These are phyloP conservation scores for Synergus umbraculus DNA, from an alignment of 2,888 invertebrate species.

Conservation along the genomic window DNA sequence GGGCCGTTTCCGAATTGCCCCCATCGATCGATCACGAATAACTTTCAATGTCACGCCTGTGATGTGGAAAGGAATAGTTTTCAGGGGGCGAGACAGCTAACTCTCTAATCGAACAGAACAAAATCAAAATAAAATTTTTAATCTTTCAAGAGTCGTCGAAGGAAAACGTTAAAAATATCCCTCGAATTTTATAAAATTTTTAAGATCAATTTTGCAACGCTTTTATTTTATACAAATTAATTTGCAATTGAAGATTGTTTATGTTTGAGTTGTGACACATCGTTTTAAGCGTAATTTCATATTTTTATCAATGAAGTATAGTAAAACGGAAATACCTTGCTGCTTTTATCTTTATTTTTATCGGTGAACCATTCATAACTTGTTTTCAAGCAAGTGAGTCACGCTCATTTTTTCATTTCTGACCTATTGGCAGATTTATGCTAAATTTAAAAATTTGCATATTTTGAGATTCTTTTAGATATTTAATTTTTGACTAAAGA, in stretches of 20 bases:
- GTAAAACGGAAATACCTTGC: not conserved
- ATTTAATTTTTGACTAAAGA: no score
- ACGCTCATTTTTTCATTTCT: not conserved
- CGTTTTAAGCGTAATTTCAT: not conserved
- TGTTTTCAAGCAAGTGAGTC: not conserved
- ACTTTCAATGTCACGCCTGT: constrained; percentile 36
- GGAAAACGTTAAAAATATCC: not conserved
- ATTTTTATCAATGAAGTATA: not conserved
- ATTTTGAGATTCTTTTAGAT: no score
- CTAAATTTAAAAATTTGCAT: not conserved
- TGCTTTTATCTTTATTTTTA: not conserved
- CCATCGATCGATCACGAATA: constrained; percentile 28
- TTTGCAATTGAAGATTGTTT: not conserved
- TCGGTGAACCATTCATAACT: not conserved
- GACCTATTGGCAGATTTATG: not conserved
- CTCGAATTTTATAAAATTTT: no score
- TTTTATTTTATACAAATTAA: no score
- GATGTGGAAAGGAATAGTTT: constrained; percentile 13
- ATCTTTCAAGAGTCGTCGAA: not conserved
- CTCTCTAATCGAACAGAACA: not conserved
- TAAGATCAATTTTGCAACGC: no score
- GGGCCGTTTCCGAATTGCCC: constrained; percentile 27
- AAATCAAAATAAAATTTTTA: not conserved
- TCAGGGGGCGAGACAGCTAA: not conserved
- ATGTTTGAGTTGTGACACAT: not conserved